A percentile compares a stretch with the other conserved stretches of the same genome.
Evolutionary conservation across 2,113 vertebrate species (phyloP).

Genomic region (Lepidothrix coronata): DNA sequence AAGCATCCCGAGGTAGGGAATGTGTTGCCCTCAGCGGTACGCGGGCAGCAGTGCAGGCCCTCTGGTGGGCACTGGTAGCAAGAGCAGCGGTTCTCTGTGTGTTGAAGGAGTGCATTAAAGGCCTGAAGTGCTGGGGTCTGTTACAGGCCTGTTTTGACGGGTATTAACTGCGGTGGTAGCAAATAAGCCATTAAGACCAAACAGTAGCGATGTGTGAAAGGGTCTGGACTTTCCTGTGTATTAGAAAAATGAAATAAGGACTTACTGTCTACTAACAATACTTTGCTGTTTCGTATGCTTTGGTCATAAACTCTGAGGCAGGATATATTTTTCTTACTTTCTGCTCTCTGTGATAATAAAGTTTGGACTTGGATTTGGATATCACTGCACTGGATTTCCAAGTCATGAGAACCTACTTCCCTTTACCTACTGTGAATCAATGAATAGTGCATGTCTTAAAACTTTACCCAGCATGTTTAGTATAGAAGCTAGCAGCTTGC

Average conservation of each 20-base stretch:
- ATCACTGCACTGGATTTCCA: not conserved
- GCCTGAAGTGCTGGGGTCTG: accelerated
- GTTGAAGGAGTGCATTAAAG: accelerated
- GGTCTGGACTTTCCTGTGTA: not conserved
- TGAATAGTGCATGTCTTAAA: not conserved
- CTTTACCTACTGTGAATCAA: not conserved
- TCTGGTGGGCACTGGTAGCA: not conserved
- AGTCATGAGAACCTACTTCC: not conserved
- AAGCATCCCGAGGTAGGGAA: not conserved
- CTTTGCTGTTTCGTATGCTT: not conserved
- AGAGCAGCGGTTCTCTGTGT: not conserved
- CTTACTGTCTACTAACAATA: not conserved
- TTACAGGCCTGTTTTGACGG: not conserved
- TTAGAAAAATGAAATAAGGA: not conserved
- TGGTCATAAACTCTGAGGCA: not conserved
- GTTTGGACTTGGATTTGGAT: not conserved
- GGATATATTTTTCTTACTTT: not conserved
- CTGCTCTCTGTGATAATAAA: not conserved
- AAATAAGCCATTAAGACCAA: not conserved
- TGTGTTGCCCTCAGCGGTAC: not conserved
- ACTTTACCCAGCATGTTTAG: not conserved
- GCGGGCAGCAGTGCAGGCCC: not conserved
- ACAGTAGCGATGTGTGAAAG: accelerated
- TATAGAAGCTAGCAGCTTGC: not conserved
- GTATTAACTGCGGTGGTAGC: not conserved